These are phyloP conservation scores for Drosophila prosaltans DNA, from an alignment of 1,140 invertebrate genomes.

Conservation along the genomic window DNA sequence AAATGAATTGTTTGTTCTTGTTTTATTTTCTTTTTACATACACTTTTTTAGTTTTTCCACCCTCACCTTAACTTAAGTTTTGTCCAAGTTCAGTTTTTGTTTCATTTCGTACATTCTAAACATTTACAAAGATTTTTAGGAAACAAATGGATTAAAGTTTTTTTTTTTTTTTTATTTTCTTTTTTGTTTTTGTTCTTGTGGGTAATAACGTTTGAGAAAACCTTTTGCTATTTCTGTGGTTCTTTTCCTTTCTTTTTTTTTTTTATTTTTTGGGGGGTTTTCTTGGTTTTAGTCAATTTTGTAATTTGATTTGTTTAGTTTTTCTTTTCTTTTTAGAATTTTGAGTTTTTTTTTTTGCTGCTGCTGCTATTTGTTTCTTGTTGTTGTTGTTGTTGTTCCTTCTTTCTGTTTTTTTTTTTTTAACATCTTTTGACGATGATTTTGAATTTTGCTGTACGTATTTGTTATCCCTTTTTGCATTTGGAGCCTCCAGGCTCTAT, in stretches of 20 bases:
- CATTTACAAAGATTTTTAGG: slow-evolving; percentile 68
- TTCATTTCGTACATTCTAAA: slow-evolving; percentile 67
- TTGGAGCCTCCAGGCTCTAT: slow-evolving; percentile 9
- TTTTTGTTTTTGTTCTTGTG: slow-evolving; percentile 35
- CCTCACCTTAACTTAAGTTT: slow-evolving; percentile 66
- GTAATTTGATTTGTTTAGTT: slow-evolving; percentile 42
- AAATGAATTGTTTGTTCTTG: slow-evolving; percentile 37
- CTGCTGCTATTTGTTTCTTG: slow-evolving; percentile 27
- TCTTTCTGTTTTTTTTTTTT: not conserved
- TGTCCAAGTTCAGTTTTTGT: slow-evolving; percentile 42
- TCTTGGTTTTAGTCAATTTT: slow-evolving; percentile 32
- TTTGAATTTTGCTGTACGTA: slow-evolving; percentile 71
- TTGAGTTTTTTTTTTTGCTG: slow-evolving; percentile 57
- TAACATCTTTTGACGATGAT: slow-evolving; percentile 54
- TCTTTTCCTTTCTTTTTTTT: slow-evolving; percentile 22
- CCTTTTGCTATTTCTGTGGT: slow-evolving; percentile 56
- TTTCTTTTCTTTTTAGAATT: slow-evolving; percentile 49
- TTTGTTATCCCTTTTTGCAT: slow-evolving; percentile 2
- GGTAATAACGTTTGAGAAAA: slow-evolving; percentile 65
- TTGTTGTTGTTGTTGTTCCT: not conserved
- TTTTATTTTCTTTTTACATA: slow-evolving; percentile 64
- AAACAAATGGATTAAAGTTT: slow-evolving; percentile 52
- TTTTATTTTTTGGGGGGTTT: slow-evolving; percentile 36
- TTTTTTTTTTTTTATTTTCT: slow-evolving; percentile 20
- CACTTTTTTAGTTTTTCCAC: slow-evolving; percentile 48